Conservation (phyloP, 2,113 vertebrate species). For the Nycticryphes semicollaris region DNA sequence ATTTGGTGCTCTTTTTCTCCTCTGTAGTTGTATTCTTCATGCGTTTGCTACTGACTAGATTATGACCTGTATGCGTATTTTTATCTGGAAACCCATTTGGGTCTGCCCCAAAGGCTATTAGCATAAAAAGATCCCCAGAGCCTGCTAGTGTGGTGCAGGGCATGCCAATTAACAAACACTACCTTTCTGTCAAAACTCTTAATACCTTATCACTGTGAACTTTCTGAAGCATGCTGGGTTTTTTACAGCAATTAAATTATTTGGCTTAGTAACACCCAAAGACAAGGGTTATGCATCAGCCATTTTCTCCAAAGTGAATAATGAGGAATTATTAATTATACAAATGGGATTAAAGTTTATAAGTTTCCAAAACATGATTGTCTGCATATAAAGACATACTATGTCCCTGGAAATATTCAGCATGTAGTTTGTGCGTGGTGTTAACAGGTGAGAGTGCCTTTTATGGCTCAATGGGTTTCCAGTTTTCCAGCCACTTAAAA, state of each 20-base stretch:
- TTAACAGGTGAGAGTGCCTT: neutral
- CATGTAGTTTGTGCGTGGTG: accelerated
- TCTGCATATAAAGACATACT: neutral
- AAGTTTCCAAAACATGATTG: neutral
- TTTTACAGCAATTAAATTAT: neutral
- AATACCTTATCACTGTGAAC: neutral
- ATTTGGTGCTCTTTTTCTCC: neutral
- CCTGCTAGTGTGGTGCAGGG: neutral
- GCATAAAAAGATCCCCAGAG: slow-evolving; percentile 27
- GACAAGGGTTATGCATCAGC: neutral
- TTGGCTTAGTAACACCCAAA: neutral
- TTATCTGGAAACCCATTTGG: slow-evolving; percentile 40
- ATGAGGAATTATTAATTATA: neutral
- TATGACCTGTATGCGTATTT: slow-evolving; percentile 14
- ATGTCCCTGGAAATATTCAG: neutral
- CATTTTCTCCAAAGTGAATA: neutral
- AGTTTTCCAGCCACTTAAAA: neutral
- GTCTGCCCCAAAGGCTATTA: slow-evolving; percentile 1
- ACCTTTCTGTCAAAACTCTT: neutral
- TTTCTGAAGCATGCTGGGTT: neutral
- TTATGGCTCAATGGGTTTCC: neutral
- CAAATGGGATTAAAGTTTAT: neutral
- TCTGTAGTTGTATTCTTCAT: neutral
- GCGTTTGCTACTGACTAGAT: slow-evolving; percentile 16
- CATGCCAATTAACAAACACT: neutral